These are phyloP conservation scores for Carterocephalus palaemon DNA, from an alignment of 2,888 invertebrate genomes.

Conservation along the genomic window DNA sequence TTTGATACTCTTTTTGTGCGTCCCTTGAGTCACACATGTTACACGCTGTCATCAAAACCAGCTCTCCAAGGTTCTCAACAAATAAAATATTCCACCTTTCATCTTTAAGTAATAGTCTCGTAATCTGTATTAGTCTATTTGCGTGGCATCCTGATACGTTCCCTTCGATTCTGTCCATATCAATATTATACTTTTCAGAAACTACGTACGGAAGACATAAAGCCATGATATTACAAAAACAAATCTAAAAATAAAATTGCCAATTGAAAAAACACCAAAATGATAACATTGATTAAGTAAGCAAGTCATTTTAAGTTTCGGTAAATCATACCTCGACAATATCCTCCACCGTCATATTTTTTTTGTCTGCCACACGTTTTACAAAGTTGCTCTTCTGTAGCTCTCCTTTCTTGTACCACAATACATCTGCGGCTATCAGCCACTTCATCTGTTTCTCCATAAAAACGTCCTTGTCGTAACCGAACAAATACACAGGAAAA, in stretches of 20 bases:
- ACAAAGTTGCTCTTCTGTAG: slow-evolving; percentile 47
- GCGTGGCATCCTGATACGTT: slow-evolving; percentile 36
- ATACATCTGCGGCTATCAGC: slow-evolving; percentile 63
- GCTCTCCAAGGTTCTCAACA: slow-evolving; percentile 57
- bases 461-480: slow-evolving; percentile 54
- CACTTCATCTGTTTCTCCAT: slow-evolving; percentile 65
- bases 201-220: slow-evolving; percentile 64
- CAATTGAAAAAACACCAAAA: slow-evolving; percentile 15
- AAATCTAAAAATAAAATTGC: slow-evolving; percentile 45
- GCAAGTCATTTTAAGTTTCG: too few species aligned
- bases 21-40: slow-evolving; percentile 57
- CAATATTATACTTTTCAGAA: slow-evolving; percentile 51
- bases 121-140: slow-evolving; percentile 50
- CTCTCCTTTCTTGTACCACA: slow-evolving; percentile 58
- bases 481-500: slow-evolving; percentile 65
- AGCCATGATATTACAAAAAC: slow-evolving; percentile 57
- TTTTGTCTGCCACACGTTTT: slow-evolving; percentile 38
- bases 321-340: slow-evolving; percentile 47
- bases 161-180: slow-evolving; percentile 25
- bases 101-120: slow-evolving; percentile 51
- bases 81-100: slow-evolving; percentile 61
- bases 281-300: too few species aligned
- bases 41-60: slow-evolving; percentile 51
- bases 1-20: slow-evolving; percentile 46
- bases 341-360: slow-evolving; percentile 36